Evolutionary conservation across 2,113 vertebrate species (phyloP).

Genomic region (Eubucco bourcierii): DNA sequence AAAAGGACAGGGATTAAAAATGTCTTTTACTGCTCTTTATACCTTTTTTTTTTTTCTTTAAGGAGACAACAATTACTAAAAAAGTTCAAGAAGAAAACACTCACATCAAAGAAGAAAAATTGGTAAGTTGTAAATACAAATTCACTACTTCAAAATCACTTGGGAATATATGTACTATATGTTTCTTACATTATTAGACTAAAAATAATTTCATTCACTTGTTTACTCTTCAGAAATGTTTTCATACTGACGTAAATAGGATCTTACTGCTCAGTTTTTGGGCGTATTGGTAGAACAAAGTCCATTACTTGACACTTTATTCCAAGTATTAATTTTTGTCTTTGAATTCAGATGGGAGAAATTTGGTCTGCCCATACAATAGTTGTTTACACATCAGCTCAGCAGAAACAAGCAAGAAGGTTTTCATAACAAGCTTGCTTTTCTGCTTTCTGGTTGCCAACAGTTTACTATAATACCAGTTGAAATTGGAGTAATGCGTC

Average conservation of each 20-base stretch:
- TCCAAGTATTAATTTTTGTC: not conserved
- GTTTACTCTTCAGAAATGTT: not conserved
- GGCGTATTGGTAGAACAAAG: not conserved
- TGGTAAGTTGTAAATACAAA: constrained; percentile 73
- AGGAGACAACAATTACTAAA: constrained; percentile 86
- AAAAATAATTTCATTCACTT: not conserved
- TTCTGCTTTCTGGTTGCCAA: not conserved
- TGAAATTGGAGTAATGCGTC: not conserved
- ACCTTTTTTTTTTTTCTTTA: not conserved
- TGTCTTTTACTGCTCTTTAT: not conserved
- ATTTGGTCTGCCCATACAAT: not conserved
- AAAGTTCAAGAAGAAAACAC: constrained; percentile 80
- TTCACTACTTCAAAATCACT: not conserved
- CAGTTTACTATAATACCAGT: not conserved
- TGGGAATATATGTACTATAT: not conserved
- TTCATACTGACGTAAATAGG: not conserved
- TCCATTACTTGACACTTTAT: not conserved
- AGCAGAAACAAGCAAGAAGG: not conserved
- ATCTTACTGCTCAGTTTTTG: not conserved
- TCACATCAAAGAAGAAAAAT: constrained; percentile 81
- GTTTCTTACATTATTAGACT: not conserved
- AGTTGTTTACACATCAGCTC: not conserved
- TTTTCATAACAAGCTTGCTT: not conserved
- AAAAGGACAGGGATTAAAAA: not conserved
- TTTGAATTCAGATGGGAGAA: not conserved